phyloP scores from a whole-genome alignment of 2,113 vertebrate genomes.

The Dipodomys stephensi region DNA sequence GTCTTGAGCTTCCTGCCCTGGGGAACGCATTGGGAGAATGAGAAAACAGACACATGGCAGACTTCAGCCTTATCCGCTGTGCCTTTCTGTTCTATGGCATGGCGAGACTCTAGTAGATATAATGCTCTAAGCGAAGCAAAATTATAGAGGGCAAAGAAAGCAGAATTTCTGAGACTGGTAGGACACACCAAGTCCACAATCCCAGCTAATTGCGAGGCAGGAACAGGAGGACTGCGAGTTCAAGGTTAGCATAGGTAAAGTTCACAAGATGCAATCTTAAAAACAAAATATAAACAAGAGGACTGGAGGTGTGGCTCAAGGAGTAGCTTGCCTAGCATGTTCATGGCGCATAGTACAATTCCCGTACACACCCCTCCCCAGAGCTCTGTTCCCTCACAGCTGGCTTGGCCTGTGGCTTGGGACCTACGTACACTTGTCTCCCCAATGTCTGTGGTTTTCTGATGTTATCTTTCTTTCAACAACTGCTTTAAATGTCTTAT shows the following conservation, averaged over 20 bases:
- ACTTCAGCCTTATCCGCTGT: too few relatives aligned
- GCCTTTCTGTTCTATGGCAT: neutral
- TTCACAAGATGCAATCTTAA: too few relatives aligned
- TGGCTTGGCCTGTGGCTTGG: rapidly evolving
- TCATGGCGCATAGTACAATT: too few relatives aligned
- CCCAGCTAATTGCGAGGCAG: too few relatives aligned
- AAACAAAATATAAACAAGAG: too few relatives aligned
- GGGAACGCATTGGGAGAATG: constrained; percentile 31
- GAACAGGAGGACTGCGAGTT: too few relatives aligned
- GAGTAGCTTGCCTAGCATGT: too few relatives aligned
- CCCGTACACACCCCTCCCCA: rapidly evolving
- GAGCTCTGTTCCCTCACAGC: rapidly evolving
- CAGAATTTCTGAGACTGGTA: neutral
- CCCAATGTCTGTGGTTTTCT: neutral
- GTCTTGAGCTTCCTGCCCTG: constrained; percentile 93
- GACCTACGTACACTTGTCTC: neutral
- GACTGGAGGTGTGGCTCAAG: too few relatives aligned
- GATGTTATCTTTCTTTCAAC: neutral
- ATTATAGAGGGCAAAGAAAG: neutral
- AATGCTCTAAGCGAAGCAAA: neutral
- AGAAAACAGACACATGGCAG: rapidly evolving
- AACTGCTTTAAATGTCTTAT: neutral
- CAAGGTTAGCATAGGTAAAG: too few relatives aligned
- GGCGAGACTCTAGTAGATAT: neutral
- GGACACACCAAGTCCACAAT: too few relatives aligned